Evolutionary conservation across 2,888 invertebrate species (phyloP).

Genomic region (Mythimna loreyi): DNA sequence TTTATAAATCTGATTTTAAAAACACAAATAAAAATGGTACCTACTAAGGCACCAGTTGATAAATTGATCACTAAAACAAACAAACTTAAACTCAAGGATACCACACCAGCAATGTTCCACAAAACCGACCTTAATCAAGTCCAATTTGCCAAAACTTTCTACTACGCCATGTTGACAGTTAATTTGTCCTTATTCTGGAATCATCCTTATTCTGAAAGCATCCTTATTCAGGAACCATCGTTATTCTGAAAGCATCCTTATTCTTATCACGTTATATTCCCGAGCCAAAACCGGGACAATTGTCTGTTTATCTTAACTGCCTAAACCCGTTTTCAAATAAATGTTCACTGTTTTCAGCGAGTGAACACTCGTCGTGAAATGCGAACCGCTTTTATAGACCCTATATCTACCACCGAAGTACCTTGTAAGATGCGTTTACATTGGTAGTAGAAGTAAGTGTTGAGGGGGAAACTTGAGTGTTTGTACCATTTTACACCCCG

Average conservation of each 20-base stretch:
- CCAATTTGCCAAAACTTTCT: conserved; percentile 30
- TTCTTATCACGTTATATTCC: conserved; percentile 22
- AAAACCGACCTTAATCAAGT: conserved; percentile 29
- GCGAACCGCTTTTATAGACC: conserved; percentile 29
- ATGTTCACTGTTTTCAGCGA: conserved; percentile 22
- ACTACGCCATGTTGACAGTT: conserved; percentile 30
- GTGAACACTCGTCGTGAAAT: conserved; percentile 24
- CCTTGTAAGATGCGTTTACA: conserved; percentile 26
- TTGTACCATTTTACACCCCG: background rate
- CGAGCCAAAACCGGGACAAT: conserved; percentile 10
- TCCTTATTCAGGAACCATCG: no score
- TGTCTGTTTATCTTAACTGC: conserved; percentile 45
- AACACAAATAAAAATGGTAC: background rate
- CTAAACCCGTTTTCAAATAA: conserved; percentile 32
- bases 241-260: conserved; percentile 14
- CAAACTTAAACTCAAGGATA: conserved; percentile 15
- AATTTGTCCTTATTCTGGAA: conserved; percentile 27
- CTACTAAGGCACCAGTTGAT: background rate
- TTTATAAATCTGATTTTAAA: background rate
- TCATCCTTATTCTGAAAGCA: conserved; percentile 14
- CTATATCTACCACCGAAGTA: conserved; percentile 18
- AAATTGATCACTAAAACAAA: conserved; percentile 3
- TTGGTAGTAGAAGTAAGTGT: background rate
- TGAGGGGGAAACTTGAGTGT: background rate
- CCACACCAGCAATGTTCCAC: conserved; percentile 3